These are phyloP conservation scores for Tanaodytes sp. DNA, from an alignment of 2,888 invertebrate genomes.

Conservation along the genomic window DNA sequence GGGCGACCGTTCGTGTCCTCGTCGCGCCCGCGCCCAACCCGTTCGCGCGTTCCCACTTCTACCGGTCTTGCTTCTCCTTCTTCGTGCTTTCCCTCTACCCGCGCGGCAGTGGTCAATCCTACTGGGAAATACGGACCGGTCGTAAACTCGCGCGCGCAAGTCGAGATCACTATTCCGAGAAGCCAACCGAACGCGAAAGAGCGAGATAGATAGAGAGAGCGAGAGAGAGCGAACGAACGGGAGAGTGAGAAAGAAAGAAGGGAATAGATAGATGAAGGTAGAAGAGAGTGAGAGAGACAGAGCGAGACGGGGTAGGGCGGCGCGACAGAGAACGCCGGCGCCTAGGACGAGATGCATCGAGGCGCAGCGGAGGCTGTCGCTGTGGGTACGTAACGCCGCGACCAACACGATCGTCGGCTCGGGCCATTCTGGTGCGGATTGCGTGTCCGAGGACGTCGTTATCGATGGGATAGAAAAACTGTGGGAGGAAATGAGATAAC, in stretches of 20 bases:
- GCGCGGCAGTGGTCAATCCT: conserved; percentile 48
- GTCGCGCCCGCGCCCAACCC: conserved; percentile 1
- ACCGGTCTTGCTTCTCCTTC: conserved; percentile 35
- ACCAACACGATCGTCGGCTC: too few relatives aligned
- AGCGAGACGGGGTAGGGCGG: too few relatives aligned
- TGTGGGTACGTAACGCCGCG: conserved; percentile 21
- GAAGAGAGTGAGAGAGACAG: conserved; percentile 3
- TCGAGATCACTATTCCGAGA: conserved; percentile 48
- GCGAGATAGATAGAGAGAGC: too few relatives aligned
- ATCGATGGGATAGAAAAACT: conserved; percentile 39
- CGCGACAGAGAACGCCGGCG: too few relatives aligned
- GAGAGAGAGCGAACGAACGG: too few relatives aligned
- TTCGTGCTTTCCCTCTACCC: conserved; percentile 43
- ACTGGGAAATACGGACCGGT: conserved; percentile 49
- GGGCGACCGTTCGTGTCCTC: conserved; percentile 11
- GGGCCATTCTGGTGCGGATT: conserved; percentile 24
- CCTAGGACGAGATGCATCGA: conserved; percentile 40
- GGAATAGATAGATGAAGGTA: too few relatives aligned
- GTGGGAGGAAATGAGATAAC: conserved; percentile 41
- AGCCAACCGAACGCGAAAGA: conserved; percentile 33
- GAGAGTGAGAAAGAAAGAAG: too few relatives aligned
- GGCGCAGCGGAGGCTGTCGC: conserved; percentile 15
- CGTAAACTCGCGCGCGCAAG: conserved; percentile 48
- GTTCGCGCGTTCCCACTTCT: conserved; percentile 23
- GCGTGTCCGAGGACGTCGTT: conserved; percentile 37